Base-by-base conservation (phyloP, 2,797 vertebrate species). In the Microctenopoma lineatum region DNA sequence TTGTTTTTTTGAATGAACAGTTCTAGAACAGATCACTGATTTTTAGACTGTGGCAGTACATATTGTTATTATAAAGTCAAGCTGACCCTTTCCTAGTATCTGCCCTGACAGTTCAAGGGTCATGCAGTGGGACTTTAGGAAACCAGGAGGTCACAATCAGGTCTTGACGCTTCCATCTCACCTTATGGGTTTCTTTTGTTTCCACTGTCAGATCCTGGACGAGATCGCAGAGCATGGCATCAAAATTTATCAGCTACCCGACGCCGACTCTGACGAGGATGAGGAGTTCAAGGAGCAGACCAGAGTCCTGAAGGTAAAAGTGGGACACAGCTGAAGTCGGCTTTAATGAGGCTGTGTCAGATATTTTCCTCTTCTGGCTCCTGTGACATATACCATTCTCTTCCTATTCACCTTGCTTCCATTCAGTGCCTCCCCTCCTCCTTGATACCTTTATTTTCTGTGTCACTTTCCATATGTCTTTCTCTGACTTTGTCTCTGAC, bases 241-340 rank as follows among this genome's bases (percentile, higher is more conserved):
- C 80, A 92, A 91, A 57, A 96, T 97, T 77, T 98, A 98, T 85
- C 96, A 97, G 88, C 94, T 97, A n/a, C 97, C 97, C 0, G 97
- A 98, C 15, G 97, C 95, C 0, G 96, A 96, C 86, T 97, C 96
- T 2, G 95, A 96, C 10, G 96, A 97, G 82, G 95, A 97, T 7
- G 95, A 95, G 79, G 96, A 97, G 84, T 96, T 98, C 80, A 98
- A 98, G 87, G 96, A 96, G 73, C 95, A 96, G 90, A 97, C 95
- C 15, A 92, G 95, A 70, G 93, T 96, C 70, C 85, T 96, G 45
- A 96, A 96, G 93, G 96, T 95, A 83, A 87, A 88, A 60, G 39
- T n/a, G 60, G 46, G 29, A 15, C 45, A 32, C 47, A n/a, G 13
- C 51, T 48, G 16, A 58, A 53, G 41, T 45, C 56, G 10, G 50